A percentile compares a stretch with the other conserved stretches of the same genome.
Evolutionary conservation across 2,113 vertebrate species (phyloP).

Genomic region (Dicentrarchus labrax): DNA sequence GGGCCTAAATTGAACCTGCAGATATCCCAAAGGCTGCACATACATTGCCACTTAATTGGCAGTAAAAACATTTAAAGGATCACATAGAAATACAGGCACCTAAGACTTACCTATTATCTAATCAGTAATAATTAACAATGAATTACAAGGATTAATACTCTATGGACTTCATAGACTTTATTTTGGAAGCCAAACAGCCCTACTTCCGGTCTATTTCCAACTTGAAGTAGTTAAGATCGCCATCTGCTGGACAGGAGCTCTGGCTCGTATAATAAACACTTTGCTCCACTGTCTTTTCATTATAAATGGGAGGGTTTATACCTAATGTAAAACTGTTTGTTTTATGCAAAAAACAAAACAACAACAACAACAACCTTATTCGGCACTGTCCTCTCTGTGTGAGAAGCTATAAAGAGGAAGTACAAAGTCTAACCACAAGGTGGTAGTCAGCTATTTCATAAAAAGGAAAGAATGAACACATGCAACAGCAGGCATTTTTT

Average conservation of each 20-base stretch:
- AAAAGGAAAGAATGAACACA: not conserved
- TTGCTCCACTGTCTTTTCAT: not conserved
- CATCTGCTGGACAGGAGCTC: conserved; percentile 37
- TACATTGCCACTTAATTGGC: not conserved
- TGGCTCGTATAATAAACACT: not conserved
- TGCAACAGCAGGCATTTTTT: not conserved
- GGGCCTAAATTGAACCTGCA: not conserved
- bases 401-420: not conserved
- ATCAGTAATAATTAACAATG: too few relatives aligned
- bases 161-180: not conserved
- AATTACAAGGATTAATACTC: not conserved
- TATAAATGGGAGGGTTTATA: not conserved
- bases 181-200: not conserved
- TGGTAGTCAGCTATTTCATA: conserved; percentile 31
- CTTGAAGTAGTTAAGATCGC: not conserved
- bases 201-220: not conserved
- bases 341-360: not conserved
- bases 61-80: not conserved
- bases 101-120: not conserved
- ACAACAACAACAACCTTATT: too few relatives aligned
- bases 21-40: too few relatives aligned
- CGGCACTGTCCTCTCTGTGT: too few relatives aligned
- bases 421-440: conserved; percentile 49
- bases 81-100: not conserved
- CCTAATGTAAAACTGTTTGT: not conserved